Base-by-base conservation (phyloP, 2,797 vertebrate species). In the Trematomus bernacchii region DNA sequence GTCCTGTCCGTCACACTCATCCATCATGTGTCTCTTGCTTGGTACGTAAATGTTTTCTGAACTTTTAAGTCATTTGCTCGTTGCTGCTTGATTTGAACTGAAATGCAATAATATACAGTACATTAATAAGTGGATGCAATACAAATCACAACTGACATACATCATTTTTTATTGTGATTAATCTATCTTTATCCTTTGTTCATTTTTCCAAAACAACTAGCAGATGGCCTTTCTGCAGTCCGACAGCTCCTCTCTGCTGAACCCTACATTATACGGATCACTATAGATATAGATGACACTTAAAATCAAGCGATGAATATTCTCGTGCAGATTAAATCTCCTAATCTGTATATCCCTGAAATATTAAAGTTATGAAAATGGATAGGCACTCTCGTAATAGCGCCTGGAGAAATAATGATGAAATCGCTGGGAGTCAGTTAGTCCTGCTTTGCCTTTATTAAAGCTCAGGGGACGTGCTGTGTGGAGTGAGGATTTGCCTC, bases 311-410 rank as follows among this genome's bases (percentile, higher is more conserved):
- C 80, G 80, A 89, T 86, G 83, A 87, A 85, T 91, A 85, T 85
- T 90, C 82, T 60, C 42, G 0, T 59, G 43, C 58, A 82, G 85
- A 87, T 91, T 89, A 91, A 86, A 88, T 90, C 76, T 89, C 69
- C 73, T 92, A 89, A 92, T 94, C 90, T 91, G 87, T 83, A 86
- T 84, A 81, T 92, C 87, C 80, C 80, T 89, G 87, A 83, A 89
- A 85, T 87, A 87, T 84, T 82, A 81, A 86, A 87, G 62, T 84
- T 76, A 55, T 81, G 65, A 77, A 87, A 86, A 87, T 82, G 76
- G 88, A 85, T 79, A 60, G 62, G n/a, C 0, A 10, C 44, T 59
- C 52, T 76, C 3, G 0, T 44, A 74, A 68, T 54, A 63, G 73
- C 7, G 8, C 30, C 37, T 46, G 55, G 55, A 58, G 70, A 76